Percentiles rank a stretch among this genome's conserved stretches.
These are phyloP conservation scores for Carettochelys insculpta DNA, from an alignment of 2,113 vertebrate genomes.

Conservation along the genomic window DNA sequence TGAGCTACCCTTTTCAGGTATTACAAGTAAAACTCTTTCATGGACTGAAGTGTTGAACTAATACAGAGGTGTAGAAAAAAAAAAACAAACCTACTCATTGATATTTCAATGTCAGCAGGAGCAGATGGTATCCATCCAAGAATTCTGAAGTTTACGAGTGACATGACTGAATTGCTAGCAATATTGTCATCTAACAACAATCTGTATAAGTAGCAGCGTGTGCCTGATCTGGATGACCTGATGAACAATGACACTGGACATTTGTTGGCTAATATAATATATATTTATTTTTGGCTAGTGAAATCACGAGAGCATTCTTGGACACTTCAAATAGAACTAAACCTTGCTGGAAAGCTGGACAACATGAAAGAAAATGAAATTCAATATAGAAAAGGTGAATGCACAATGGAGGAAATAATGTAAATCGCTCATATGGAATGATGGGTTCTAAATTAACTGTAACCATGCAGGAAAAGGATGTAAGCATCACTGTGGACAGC, in stretches of 20 bases:
- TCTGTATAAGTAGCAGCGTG: neutral
- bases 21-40: constrained; percentile 24
- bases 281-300: neutral
- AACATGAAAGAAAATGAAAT: neutral
- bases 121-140: neutral
- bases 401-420: neutral
- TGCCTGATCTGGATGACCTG: neutral
- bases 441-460: neutral
- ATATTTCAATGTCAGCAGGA: neutral
- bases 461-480: neutral
- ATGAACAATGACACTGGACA: neutral
- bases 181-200: neutral
- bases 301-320: neutral
- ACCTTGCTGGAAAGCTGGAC: neutral
- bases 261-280: neutral
- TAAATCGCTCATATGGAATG: neutral
- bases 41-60: neutral
- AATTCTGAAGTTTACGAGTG: neutral
- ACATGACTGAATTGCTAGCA: neutral
- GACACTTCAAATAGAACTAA: neutral
- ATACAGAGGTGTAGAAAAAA: neutral
- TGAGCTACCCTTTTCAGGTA: neutral
- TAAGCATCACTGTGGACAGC: neutral
- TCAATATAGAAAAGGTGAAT: neutral
- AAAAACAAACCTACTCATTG: neutral